These are phyloP conservation scores for Tympanoctomys barrerae DNA, from an alignment of 2,797 vertebrate genomes.

Conservation along the genomic window DNA sequence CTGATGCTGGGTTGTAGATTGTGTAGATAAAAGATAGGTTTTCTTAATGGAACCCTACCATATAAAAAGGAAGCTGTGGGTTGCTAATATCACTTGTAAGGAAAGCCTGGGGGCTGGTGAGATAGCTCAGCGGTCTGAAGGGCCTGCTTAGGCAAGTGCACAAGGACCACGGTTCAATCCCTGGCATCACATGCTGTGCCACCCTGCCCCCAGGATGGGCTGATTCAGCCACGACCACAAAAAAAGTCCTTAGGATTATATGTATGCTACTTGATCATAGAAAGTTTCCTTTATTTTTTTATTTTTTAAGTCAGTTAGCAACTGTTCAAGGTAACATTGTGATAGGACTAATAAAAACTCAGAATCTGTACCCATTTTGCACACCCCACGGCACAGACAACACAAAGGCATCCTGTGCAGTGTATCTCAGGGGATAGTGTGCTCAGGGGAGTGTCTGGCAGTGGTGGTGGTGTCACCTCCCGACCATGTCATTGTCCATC, in stretches of 20 bases:
- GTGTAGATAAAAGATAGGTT: background rate
- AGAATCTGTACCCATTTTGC: background rate
- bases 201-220: too few relatives aligned
- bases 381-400: background rate
- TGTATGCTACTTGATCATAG: background rate
- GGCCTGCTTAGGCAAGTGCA: too few relatives aligned
- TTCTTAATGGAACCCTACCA: background rate
- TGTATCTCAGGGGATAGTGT: fast-evolving
- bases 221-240: too few relatives aligned
- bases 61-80: background rate
- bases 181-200: too few relatives aligned
- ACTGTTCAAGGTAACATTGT: background rate
- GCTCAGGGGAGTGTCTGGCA: too few relatives aligned
- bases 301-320: constrained; percentile 2
- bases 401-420: fast-evolving
- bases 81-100: background rate
- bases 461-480: background rate
- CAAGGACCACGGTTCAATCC: too few relatives aligned
- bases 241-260: background rate
- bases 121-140: too few relatives aligned
- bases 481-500: background rate
- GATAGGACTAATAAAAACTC: constrained; percentile 1
- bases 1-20: background rate
- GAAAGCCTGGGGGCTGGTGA: background rate
- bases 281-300: background rate